phyloP scores from a whole-genome alignment of 2,888 invertebrate species.

The Zeuzera pyrina region DNA sequence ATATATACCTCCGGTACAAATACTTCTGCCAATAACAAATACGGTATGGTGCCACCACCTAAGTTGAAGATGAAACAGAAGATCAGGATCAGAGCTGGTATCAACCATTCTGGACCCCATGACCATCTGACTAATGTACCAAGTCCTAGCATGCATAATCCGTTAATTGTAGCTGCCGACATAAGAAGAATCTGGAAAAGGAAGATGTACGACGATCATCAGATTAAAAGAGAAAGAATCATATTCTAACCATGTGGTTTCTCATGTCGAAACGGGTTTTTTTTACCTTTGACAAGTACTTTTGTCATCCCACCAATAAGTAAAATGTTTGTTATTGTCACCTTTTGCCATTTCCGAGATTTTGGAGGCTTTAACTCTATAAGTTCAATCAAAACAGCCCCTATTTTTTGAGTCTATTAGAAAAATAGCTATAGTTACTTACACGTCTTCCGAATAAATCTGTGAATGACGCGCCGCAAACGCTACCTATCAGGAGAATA shows the following conservation, averaged over 20 bases:
- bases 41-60: conserved; percentile 25
- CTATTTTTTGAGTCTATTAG: no score
- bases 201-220: no score
- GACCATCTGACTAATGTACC: conserved; percentile 9
- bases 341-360: no score
- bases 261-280: no score
- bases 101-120: conserved; percentile 18
- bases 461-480: conserved; percentile 36
- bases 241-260: no score
- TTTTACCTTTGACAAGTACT: no score
- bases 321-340: no score
- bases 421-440: not conserved
- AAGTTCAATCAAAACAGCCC: no score
- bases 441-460: conserved; percentile 27
- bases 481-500: conserved; percentile 51
- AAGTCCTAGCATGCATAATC: conserved; percentile 7
- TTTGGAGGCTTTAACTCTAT: no score
- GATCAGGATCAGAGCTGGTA: conserved; percentile 22
- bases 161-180: conserved; percentile 8
- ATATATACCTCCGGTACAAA: not conserved
- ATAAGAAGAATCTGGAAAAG: conserved; percentile 12
- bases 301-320: no score
- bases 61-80: conserved; percentile 25
- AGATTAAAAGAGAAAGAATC: no score
- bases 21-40: conserved; percentile 7